A percentile compares a stretch with the other conserved stretches of the same genome.
These are phyloP conservation scores for Venusia cambrica DNA, from an alignment of 2,888 invertebrate genomes.

Conservation along the genomic window DNA sequence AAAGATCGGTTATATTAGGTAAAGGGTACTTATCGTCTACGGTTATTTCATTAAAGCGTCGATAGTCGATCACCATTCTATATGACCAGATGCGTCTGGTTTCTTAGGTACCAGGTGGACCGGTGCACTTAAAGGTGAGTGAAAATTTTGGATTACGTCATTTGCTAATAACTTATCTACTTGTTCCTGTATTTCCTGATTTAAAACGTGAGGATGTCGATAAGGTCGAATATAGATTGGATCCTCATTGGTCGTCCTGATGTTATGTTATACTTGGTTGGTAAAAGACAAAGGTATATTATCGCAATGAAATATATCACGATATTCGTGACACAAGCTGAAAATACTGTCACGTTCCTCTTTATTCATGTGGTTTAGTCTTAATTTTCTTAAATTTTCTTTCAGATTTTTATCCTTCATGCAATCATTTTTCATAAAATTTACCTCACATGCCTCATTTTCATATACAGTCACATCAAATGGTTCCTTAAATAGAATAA, in stretches of 20 bases:
- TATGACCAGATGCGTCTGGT: slow-evolving; percentile 1
- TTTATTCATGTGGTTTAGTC: slow-evolving; percentile 1
- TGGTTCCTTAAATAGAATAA: neutral
- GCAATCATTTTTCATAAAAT: too few species aligned
- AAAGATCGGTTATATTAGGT: neutral
- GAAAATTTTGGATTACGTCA: slow-evolving; percentile 2
- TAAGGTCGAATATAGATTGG: neutral
- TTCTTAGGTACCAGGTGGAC: slow-evolving; percentile 28
- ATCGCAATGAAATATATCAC: too few species aligned
- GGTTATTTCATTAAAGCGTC: too few species aligned
- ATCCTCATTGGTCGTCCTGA: slow-evolving; percentile 1
- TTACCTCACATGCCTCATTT: too few species aligned
- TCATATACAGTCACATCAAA: neutral
- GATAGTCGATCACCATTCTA: slow-evolving; percentile 1
- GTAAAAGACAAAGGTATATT: slow-evolving; percentile 7
- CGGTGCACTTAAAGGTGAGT: slow-evolving; percentile 32
- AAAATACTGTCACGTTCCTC: neutral
- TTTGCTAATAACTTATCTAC: slow-evolving; percentile 31
- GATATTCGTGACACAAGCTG: neutral
- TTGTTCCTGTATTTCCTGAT: slow-evolving; percentile 28
- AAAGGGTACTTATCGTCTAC: too few species aligned
- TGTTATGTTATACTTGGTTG: slow-evolving; percentile 7
- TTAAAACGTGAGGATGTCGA: slow-evolving; percentile 2
- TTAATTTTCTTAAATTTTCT: too few species aligned
- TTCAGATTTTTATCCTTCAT: too few species aligned